Evolutionary conservation across 2,888 invertebrate genomes (phyloP).

Genomic region (Mythimna loreyi): DNA sequence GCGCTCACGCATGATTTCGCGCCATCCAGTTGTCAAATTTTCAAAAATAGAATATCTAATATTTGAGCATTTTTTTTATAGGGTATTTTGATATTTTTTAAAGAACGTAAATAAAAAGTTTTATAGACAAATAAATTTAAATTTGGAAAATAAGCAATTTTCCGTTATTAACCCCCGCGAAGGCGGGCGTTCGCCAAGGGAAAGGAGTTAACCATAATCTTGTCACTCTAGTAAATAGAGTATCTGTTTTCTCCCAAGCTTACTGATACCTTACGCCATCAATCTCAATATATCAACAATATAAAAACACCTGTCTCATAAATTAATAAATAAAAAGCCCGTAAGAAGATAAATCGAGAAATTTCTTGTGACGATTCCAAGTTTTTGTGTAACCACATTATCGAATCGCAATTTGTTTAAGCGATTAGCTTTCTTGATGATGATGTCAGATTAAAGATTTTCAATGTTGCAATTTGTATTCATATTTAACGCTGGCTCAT

Average conservation of each 20-base stretch:
- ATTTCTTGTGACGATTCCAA: conserved; percentile 21
- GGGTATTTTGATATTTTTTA: too few relatives aligned
- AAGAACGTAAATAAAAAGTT: too few relatives aligned
- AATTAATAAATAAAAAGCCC: conserved; percentile 17
- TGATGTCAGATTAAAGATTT: conserved; percentile 19
- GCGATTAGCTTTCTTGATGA: conserved; percentile 30
- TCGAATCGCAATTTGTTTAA: conserved; percentile 17
- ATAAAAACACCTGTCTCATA: conserved; percentile 20
- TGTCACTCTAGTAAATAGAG: background rate
- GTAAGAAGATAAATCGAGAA: conserved; percentile 24
- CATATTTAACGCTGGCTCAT: background rate
- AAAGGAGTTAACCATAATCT: background rate
- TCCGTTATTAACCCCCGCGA: too few relatives aligned
- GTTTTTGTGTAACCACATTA: conserved; percentile 26
- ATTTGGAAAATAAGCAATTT: too few relatives aligned
- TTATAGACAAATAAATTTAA: too few relatives aligned
- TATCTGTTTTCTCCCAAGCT: conserved; percentile 28
- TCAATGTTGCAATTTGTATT: background rate
- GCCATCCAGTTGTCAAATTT: too few relatives aligned
- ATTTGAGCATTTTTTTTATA: too few relatives aligned
- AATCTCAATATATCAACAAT: conserved; percentile 21
- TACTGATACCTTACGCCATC: conserved; percentile 5
- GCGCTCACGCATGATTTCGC: too few relatives aligned
- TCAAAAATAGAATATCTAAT: too few relatives aligned
- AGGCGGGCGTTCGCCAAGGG: too few relatives aligned